Evolutionary conservation across 2,113 vertebrate species (phyloP).

Genomic region (Anhinga anhinga): DNA sequence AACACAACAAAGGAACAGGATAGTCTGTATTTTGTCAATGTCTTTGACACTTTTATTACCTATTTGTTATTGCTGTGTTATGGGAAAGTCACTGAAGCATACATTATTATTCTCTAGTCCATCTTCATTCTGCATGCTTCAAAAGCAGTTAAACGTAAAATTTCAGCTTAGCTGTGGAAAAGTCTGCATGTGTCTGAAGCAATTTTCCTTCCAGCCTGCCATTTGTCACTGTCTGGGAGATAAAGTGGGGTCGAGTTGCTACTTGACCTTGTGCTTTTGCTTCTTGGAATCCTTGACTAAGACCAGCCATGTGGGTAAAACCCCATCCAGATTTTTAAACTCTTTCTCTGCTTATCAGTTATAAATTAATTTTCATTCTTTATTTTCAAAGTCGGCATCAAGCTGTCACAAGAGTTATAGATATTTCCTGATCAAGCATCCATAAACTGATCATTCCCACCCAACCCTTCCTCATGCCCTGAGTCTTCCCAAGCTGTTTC

Average conservation of each 20-base stretch:
- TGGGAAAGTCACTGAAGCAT: neutral
- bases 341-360: neutral
- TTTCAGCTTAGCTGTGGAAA: neutral
- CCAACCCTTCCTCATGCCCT: neutral
- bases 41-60: neutral
- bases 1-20: neutral
- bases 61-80: conserved; percentile 9
- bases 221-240: conserved; percentile 6
- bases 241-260: neutral
- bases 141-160: neutral
- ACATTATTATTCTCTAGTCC: neutral
- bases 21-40: neutral
- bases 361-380: neutral
- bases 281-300: neutral
- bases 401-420: neutral
- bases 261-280: neutral
- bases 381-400: neutral
- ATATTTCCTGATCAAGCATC: neutral
- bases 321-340: neutral
- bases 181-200: neutral
- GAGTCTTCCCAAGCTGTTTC: neutral
- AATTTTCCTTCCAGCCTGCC: neutral
- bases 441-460: neutral
- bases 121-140: neutral
- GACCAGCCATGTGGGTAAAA: neutral